Conservation (phyloP, 2,888 invertebrate species). For the Odontomyia ornata region DNA sequence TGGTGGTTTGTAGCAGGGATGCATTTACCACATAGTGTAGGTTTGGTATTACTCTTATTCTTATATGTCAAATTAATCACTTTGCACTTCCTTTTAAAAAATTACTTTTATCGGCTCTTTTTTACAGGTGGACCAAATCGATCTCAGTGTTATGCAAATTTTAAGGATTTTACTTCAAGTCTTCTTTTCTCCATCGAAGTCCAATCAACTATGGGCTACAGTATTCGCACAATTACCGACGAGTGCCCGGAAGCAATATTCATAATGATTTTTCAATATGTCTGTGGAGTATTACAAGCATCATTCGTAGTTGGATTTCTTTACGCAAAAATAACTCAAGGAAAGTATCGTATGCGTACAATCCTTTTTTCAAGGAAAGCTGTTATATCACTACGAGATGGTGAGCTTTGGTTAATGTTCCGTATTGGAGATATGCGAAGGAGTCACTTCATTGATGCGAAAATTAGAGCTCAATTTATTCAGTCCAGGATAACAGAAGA, state of each 20-base stretch:
- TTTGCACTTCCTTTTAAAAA: no score
- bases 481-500: constrained; percentile 82
- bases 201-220: constrained; percentile 93
- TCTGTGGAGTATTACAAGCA: constrained; percentile 88
- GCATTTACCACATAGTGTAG: constrained; percentile 68
- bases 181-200: constrained; percentile 96
- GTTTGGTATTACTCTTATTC: constrained; percentile 51
- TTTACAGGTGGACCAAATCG: constrained; percentile 68
- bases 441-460: constrained; percentile 93
- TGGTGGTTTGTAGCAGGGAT: constrained; percentile 90
- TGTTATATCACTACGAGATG: constrained; percentile 87
- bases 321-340: constrained; percentile 94
- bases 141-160: constrained; percentile 87
- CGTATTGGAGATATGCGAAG: constrained; percentile 94
- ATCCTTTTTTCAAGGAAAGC: constrained; percentile 90
- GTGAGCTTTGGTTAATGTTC: constrained; percentile 86
- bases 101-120: no score
- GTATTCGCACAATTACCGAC: constrained; percentile 82
- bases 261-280: constrained; percentile 94
- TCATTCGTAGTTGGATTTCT: constrained; percentile 83
- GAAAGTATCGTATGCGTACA: constrained; percentile 92
- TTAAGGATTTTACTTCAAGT: constrained; percentile 90
- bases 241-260: constrained; percentile 94
- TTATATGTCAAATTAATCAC: no score
- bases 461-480: constrained; percentile 84